Conservation (phyloP, 1,140 invertebrate genomes). For the Drosophila pectinifera region DNA sequence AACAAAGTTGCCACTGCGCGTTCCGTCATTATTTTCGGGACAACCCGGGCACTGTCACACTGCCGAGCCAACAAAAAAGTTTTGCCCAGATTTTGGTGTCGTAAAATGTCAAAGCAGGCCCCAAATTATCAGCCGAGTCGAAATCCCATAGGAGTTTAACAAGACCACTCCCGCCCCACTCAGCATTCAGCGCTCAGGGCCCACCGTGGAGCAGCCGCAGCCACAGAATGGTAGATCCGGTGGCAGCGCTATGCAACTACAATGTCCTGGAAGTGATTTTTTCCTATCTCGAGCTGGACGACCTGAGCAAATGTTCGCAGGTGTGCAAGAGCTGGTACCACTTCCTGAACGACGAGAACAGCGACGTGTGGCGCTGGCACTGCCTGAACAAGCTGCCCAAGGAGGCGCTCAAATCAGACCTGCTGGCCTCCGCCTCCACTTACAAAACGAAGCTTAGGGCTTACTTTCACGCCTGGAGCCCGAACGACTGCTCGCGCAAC, state of each 20-base stretch:
- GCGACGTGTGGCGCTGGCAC: constrained; percentile 97
- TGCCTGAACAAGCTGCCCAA: constrained; percentile 94
- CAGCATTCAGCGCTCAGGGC: constrained; percentile 7
- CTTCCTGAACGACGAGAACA: constrained; percentile 96
- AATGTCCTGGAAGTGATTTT: constrained; percentile 97
- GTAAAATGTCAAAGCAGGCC: constrained; percentile 53
- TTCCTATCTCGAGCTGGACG: constrained; percentile 94
- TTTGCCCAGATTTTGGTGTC: constrained; percentile 14
- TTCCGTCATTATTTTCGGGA: constrained; percentile 12
- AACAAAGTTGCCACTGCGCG: constrained; percentile 57
- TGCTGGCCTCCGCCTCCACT: constrained; percentile 94
- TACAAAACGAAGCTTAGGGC: constrained; percentile 98
- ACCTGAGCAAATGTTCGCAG: constrained; percentile 94
- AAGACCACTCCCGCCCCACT: not conserved
- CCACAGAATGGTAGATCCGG: constrained; percentile 75
- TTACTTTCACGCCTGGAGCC: constrained; percentile 98
- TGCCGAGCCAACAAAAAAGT: constrained; percentile 17
- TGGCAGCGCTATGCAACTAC: constrained; percentile 85
- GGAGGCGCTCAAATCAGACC: constrained; percentile 96
- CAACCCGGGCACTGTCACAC: constrained; percentile 21
- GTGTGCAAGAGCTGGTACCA: constrained; percentile 98
- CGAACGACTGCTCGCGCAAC: constrained; percentile 98
- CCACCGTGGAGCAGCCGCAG: constrained; percentile 39
- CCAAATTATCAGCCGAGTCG: constrained; percentile 18
- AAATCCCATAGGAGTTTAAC: constrained; percentile 42